A percentile compares a stretch with the other conserved stretches of the same genome.
Evolutionary conservation across 2,797 vertebrate species (phyloP).

Genomic region (Leucoraja ocellata): DNA sequence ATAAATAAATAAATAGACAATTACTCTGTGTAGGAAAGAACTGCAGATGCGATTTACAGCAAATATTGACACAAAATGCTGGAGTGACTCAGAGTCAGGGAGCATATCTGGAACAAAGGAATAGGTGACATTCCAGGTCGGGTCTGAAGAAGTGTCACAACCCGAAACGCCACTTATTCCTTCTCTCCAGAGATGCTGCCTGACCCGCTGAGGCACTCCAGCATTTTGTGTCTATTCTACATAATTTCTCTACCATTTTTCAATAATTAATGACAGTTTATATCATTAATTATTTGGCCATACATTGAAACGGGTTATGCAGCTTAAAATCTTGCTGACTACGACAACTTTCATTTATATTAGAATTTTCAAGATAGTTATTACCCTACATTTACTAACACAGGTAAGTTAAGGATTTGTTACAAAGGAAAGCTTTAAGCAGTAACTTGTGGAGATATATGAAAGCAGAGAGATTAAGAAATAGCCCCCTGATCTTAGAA

Average conservation of each 20-base stretch:
- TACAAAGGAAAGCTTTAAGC: background rate
- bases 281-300: background rate
- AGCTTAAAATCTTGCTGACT: background rate
- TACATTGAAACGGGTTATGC: background rate
- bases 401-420: background rate
- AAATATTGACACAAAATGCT: too few species aligned
- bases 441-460: background rate
- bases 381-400: background rate
- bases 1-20: background rate
- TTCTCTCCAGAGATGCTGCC: too few species aligned
- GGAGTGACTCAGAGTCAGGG: too few species aligned
- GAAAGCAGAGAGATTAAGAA: background rate
- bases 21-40: too few species aligned
- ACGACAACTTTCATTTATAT: background rate
- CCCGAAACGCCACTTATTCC: too few species aligned
- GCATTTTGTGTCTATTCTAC: too few species aligned
- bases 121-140: too few species aligned
- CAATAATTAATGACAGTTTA: background rate
- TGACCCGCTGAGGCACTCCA: too few species aligned
- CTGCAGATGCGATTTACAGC: too few species aligned
- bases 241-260: background rate
- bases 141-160: too few species aligned
- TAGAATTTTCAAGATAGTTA: background rate
- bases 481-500: background rate
- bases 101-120: too few species aligned